A percentile compares a stretch with the other conserved stretches of the same genome.
Evolutionary conservation across 2,888 invertebrate species (phyloP).

Genomic region (Dione juno): DNA sequence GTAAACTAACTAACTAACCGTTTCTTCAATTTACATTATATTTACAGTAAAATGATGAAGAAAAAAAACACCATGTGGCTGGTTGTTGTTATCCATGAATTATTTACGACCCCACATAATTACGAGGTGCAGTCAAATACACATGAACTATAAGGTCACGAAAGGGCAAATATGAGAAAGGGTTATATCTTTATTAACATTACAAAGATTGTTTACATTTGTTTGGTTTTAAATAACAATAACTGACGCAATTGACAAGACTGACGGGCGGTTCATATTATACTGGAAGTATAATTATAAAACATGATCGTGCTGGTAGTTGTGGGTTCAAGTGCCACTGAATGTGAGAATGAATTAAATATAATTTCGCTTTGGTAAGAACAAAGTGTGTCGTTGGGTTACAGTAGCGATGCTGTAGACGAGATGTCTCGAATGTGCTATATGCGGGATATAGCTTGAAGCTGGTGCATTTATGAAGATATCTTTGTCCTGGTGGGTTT

Average conservation of each 20-base stretch:
- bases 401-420: no score
- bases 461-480: no score
- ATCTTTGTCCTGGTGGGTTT: no score
- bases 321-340: no score
- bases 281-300: no score
- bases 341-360: no score
- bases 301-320: no score
- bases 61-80: slow-evolving; percentile 1
- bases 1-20: not conserved
- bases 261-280: no score
- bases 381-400: no score
- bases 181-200: slow-evolving; percentile 21
- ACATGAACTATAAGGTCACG: slow-evolving; percentile 17
- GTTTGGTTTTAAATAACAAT: slow-evolving; percentile 15
- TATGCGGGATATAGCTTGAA: no score
- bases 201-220: slow-evolving; percentile 15
- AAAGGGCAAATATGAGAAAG: slow-evolving; percentile 15
- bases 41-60: not conserved
- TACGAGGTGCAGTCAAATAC: slow-evolving; percentile 7
- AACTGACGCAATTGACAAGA: not conserved
- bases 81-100: slow-evolving; percentile 7
- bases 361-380: no score
- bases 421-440: no score
- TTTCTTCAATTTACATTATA: not conserved
- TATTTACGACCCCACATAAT: slow-evolving; percentile 17